phyloP scores from a whole-genome alignment of 2,113 vertebrate genomes.

The Okapia johnstoni region DNA sequence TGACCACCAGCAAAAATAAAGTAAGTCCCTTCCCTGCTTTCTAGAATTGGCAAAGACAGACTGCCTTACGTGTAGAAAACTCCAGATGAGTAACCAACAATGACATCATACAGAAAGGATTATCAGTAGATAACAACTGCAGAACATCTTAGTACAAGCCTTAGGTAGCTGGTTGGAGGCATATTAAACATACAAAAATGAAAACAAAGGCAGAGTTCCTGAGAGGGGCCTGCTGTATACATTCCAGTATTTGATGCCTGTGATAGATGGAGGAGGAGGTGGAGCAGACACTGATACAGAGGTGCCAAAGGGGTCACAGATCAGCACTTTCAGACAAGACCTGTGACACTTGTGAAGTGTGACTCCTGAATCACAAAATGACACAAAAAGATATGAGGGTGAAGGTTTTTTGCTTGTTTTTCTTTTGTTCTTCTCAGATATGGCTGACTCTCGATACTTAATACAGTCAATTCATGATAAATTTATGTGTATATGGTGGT shows the following conservation, averaged over 20 bases:
- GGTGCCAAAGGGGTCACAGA: neutral
- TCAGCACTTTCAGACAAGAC: neutral
- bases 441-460: neutral
- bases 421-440: neutral
- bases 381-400: neutral
- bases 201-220: neutral
- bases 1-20: neutral
- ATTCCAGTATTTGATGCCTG: neutral
- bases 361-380: neutral
- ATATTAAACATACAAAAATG: neutral
- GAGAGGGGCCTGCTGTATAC: neutral
- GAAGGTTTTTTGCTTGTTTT: neutral
- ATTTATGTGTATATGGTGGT: neutral
- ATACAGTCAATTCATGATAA: neutral
- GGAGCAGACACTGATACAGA: neutral
- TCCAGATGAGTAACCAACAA: neutral
- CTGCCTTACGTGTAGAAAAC: neutral
- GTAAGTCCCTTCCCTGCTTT: neutral
- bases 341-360: neutral
- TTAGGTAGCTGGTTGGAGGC: neutral
- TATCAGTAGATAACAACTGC: neutral
- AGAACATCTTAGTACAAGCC: neutral
- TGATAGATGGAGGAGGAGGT: neutral
- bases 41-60: neutral
- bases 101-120: neutral